These are phyloP conservation scores for Aplidium turbinatum DNA, from an alignment of 23 tunicate species.

Conservation along the genomic window DNA sequence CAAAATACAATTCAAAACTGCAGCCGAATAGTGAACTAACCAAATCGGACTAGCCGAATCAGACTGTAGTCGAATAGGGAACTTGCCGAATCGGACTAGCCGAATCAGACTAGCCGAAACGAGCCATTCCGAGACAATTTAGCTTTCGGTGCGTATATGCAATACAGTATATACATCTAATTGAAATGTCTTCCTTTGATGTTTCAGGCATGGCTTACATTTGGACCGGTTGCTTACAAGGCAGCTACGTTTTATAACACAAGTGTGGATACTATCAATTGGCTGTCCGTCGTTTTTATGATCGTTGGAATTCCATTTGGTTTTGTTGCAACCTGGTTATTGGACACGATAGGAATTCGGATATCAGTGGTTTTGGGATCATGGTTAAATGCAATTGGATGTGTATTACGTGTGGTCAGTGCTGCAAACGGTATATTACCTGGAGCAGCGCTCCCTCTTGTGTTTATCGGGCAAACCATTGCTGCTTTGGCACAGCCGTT, in stretches of 20 bases:
- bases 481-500: slow-evolving; percentile 96
- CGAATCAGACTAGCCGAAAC: no score
- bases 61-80: no score
- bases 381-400: slow-evolving; percentile 82
- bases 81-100: no score
- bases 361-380: slow-evolving; percentile 69
- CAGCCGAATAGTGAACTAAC: no score
- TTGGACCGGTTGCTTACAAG: slow-evolving; percentile 90
- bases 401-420: slow-evolving; percentile 65
- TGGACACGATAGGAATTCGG: slow-evolving; percentile 72
- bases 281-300: slow-evolving; percentile 81
- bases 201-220: slow-evolving; percentile 73
- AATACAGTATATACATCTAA: neutral
- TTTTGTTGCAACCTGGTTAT: slow-evolving; percentile 78
- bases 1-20: no score
- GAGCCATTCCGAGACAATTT: no score
- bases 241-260: slow-evolving; percentile 62
- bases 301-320: slow-evolving; percentile 94
- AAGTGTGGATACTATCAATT: slow-evolving; percentile 49
- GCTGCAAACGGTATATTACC: slow-evolving; percentile 70
- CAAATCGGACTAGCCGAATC: no score
- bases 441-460: slow-evolving; percentile 55
- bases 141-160: no score
- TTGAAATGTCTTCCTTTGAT: neutral
- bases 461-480: slow-evolving; percentile 71